These are phyloP conservation scores for Eremobia ochroleuca DNA, from an alignment of 2,888 invertebrate species.

Conservation along the genomic window DNA sequence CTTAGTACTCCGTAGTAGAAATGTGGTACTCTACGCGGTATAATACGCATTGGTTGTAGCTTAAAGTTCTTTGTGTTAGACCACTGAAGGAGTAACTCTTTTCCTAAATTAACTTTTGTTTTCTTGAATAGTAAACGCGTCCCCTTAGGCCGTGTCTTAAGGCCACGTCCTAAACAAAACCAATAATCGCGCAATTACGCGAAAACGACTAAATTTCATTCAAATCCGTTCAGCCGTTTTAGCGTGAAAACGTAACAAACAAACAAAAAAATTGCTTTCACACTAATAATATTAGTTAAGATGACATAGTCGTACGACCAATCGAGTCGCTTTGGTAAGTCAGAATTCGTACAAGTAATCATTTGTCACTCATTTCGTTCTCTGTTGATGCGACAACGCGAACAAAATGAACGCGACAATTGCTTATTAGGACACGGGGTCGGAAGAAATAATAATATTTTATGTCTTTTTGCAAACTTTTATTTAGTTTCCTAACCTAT, in stretches of 20 bases:
- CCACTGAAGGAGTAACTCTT: background rate
- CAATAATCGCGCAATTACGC: background rate
- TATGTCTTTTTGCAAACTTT: too few species aligned
- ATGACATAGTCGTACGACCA: background rate
- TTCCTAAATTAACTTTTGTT: background rate
- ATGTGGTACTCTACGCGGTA: constrained; percentile 3
- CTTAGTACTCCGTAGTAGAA: constrained; percentile 27
- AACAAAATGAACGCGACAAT: background rate
- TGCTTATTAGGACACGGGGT: background rate
- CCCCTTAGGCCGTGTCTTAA: background rate
- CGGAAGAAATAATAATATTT: background rate
- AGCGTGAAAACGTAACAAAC: too few species aligned
- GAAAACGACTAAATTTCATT: too few species aligned
- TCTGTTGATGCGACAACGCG: background rate
- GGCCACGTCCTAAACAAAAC: background rate
- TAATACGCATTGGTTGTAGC: constrained; percentile 2
- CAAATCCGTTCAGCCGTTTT: background rate
- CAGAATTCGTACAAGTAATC: background rate
- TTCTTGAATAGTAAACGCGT: constrained; percentile 7
- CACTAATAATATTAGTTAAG: too few species aligned
- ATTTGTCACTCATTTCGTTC: background rate
- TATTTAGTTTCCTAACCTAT: too few species aligned
- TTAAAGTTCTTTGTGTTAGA: background rate
- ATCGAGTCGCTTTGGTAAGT: background rate
- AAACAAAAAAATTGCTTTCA: too few species aligned